Evolutionary conservation across 2,113 vertebrate species (phyloP), one percentile per base, ranked within the genome.

Genomic region (Phrynosoma platyrhinos): DNA sequence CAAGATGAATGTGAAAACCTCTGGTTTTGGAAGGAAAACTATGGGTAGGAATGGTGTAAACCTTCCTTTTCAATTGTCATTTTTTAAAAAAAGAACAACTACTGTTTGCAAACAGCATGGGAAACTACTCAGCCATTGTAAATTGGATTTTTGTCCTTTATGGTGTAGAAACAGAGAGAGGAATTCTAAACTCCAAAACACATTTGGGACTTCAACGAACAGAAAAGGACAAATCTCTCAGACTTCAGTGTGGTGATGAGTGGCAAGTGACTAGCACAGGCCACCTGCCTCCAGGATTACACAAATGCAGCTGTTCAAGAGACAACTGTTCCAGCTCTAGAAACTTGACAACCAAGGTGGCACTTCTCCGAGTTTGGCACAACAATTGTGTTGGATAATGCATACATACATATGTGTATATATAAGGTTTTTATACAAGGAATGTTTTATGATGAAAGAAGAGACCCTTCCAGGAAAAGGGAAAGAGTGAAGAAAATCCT

Each of bases 321-420:
- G 96, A 98, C 98, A 99, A 98, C 98, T 99, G 98, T 98, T 97
- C 96, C 95, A 96, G 96, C 96, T 97, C 94, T 95, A 95, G 95
- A 96, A 97, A 97, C 96, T 95, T 64, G 4, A 96, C 94, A 94
- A 95, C 90, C 91, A 96, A 97, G 94, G 96, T 97, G 97, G 95
- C 95, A 95, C 95, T 97, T 96, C 94, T 94, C 95, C 92, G 95
- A 93, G 93, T 96, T 86, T 94, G 92, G 95, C 95, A 94, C 94
- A 94, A 94, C 95, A 94, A 96, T 96, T 93, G 90, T 92, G 83
- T 95, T 92, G 95, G 94, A 96, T 91, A 89, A 95, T 84, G 72
- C 92, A 55, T 93, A 42, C 79, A 55, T 79, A 62, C 89, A 79
- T 93, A 92, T 91, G 87, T 94, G 90, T 94, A 86, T 87, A 68